phyloP scores from a whole-genome alignment of 2,888 invertebrate species.

The Osedax fenrisi region DNA sequence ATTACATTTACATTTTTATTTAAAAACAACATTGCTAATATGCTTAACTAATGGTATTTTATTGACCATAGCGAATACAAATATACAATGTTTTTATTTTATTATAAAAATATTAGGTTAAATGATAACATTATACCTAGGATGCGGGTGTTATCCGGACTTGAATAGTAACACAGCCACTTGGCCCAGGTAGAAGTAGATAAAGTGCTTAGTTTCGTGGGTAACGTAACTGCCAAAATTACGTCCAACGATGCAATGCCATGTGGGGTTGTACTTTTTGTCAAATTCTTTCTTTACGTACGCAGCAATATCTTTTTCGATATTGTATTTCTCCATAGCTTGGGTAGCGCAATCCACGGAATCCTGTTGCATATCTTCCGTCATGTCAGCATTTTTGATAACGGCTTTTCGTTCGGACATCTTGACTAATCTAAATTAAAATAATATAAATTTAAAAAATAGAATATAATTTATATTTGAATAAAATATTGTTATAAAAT shows the following conservation, averaged over 20 bases:
- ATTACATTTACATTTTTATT: no score
- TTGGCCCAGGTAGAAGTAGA: constrained; percentile 97
- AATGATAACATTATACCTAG: no score
- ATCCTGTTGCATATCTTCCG: constrained; percentile 99
- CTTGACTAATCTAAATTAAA: no score
- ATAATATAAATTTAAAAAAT: no score
- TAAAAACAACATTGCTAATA: no score
- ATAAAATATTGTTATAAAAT: no score
- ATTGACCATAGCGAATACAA: no score
- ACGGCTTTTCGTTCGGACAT: constrained; percentile 66
- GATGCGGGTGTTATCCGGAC: no score
- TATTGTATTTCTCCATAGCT: constrained; percentile 94
- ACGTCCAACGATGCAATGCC: constrained; percentile 97
- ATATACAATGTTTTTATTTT: no score
- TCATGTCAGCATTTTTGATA: constrained; percentile 99
- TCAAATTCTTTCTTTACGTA: constrained; percentile 99
- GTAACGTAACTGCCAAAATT: constrained; percentile 98
- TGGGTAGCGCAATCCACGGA: constrained; percentile 97
- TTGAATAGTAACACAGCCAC: constrained; percentile 96
- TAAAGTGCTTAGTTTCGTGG: constrained; percentile 97
- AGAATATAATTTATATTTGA: no score
- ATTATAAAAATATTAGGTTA: no score
- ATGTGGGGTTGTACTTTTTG: constrained; percentile 98
- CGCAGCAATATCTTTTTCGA: constrained; percentile 98
- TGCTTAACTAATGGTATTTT: no score